Evolutionary conservation across 2,888 invertebrate genomes (phyloP).

Genomic region (Calameuta idolon): DNA sequence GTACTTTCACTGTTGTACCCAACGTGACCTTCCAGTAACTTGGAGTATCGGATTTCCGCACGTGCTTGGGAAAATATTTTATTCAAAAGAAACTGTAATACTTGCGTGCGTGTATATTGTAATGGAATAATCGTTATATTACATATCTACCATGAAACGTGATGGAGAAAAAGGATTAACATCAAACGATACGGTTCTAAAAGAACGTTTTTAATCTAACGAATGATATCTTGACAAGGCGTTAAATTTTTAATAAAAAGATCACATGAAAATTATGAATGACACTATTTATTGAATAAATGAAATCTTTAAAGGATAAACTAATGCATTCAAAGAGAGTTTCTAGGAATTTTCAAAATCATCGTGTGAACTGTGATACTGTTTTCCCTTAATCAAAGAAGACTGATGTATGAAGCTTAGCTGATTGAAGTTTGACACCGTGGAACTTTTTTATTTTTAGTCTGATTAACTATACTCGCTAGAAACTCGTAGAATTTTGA

Average conservation of each 20-base stretch:
- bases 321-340: background rate
- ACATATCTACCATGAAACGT: background rate
- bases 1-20: too few relatives aligned
- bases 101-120: background rate
- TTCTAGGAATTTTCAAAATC: background rate
- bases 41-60: background rate
- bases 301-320: background rate
- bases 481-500: background rate
- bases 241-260: too few relatives aligned
- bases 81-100: background rate
- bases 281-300: too few relatives aligned
- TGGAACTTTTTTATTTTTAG: background rate
- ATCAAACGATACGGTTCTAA: background rate
- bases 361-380: background rate
- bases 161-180: background rate
- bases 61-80: background rate
- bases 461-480: background rate
- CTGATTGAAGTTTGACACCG: background rate
- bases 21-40: background rate
- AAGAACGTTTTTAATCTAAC: background rate
- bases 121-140: background rate
- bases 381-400: too few relatives aligned
- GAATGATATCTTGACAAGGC: too few relatives aligned
- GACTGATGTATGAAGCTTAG: background rate
- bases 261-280: too few relatives aligned